Conservation (phyloP, 2,797 vertebrate species). For the Heliangelus exortis region DNA sequence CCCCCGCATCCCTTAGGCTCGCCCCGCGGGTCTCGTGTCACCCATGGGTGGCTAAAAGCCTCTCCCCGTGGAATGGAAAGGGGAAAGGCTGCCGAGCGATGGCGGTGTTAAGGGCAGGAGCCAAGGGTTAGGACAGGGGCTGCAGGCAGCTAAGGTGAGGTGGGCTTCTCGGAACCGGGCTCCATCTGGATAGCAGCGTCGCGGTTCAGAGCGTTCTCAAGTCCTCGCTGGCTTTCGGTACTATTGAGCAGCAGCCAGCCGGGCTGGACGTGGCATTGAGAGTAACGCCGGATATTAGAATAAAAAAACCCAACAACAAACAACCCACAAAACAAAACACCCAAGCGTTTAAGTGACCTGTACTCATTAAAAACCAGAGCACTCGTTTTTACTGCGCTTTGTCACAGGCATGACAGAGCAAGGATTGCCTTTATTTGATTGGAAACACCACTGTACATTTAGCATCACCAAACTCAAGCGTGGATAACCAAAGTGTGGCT, state of each 20-base stretch:
- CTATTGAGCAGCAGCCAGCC: neutral
- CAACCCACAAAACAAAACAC: too few species aligned
- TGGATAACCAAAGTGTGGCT: rapidly evolving
- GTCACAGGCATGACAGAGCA: neutral
- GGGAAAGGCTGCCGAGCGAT: neutral
- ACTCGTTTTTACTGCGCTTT: neutral
- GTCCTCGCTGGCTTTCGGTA: neutral
- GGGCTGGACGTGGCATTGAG: neutral
- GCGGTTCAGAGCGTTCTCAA: neutral
- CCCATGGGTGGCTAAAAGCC: too few species aligned
- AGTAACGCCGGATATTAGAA: neutral
- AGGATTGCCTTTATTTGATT: neutral
- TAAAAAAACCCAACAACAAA: neutral
- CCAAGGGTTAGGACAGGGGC: neutral
- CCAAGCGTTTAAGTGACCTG: neutral
- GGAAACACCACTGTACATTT: neutral
- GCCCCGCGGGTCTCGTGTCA: neutral
- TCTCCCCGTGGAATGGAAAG: too few species aligned
- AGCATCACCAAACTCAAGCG: neutral
- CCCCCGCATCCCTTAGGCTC: too few species aligned
- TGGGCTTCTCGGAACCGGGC: neutral
- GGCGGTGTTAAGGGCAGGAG: neutral
- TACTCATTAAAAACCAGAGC: neutral
- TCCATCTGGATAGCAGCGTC: neutral
- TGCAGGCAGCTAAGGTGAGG: neutral